These are phyloP conservation scores for Alces alces DNA, from an alignment of 2,113 vertebrate species.

Conservation along the genomic window DNA sequence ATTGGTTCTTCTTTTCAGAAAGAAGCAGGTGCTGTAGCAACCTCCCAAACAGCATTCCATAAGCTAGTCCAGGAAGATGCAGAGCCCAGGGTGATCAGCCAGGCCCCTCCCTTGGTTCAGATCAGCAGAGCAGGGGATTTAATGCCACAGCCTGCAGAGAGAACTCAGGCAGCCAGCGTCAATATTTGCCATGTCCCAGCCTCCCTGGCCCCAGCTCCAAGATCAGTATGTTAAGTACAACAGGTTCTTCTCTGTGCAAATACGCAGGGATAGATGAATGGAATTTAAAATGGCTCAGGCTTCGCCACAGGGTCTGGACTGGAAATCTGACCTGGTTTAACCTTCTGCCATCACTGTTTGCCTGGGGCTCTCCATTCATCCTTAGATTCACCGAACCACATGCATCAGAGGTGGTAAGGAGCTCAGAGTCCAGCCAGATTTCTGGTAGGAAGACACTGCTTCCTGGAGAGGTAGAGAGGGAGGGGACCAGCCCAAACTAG, in stretches of 20 bases:
- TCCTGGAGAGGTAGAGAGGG: neutral
- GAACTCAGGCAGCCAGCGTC: neutral
- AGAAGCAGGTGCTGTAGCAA: neutral
- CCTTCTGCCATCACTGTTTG: neutral
- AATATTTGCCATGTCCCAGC: constrained; percentile 52
- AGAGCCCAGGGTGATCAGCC: neutral
- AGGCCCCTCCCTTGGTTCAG: neutral
- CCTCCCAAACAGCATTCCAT: neutral
- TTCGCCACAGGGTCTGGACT: neutral
- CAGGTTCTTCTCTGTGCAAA: constrained; percentile 49
- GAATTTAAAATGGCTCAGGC: constrained; percentile 45
- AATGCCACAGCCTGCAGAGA: neutral
- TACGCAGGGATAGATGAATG: neutral
- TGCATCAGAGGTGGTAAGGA: neutral
- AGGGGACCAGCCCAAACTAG: neutral
- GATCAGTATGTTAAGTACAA: neutral
- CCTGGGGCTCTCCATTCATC: constrained; percentile 16
- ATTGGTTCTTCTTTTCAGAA: neutral
- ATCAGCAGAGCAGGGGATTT: neutral
- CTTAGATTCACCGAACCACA: neutral
- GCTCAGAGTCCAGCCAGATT: neutral
- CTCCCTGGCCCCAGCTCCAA: neutral
- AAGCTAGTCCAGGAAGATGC: neutral
- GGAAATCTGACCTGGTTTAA: constrained; percentile 38
- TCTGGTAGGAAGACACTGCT: neutral